Base-by-base conservation (phyloP, 2,888 invertebrate species). In the Nemurella pictetii region DNA sequence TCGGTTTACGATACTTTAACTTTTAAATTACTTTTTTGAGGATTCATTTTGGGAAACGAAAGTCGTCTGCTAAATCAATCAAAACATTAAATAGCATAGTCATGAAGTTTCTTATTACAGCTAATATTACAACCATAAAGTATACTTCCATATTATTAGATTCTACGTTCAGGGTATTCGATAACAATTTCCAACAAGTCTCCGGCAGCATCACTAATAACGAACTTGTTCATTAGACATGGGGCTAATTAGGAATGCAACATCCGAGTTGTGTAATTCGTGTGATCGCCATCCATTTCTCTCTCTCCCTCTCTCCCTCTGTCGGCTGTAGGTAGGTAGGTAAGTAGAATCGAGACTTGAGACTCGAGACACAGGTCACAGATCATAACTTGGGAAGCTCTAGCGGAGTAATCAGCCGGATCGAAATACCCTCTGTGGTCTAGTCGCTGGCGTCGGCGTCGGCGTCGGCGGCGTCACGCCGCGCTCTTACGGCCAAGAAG, bases 361-460 rank as follows among this genome's bases (percentile, higher is more conserved):
- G 80, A 29, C 4, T 29, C 78, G 29, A 30, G 80, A 32, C 80
- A 80, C 75, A 75, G 75, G 36, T 80, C 80, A 80, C 36, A 80
- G 80, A 32, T 26, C 80, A 80, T 36, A 80, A 80, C 80, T 30
- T 30, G 30, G 30, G 78, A 78, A 55, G 55, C 78, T 80, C 80
- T 26, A 80, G 80, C 26, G 12, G 30, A 80, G 80, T 80, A 80
- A 80, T 80, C 80, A 80, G n/a, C 29, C 80, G 35, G 35, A 80
- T 80, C 80, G 26, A 26, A 35, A 35, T 35, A 30, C 80, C 36
- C 32, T 36, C 36, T 80, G 80, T 15, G 80, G 80, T 80, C 15
- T 26, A 30, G 30, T 80, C 26, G n/a, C 36, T n/a, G n/a, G n/a
- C 29, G 29, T 78, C 30, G 30, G 29, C 78, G 29, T 75, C 29